Evolutionary conservation across 2,797 vertebrate species (phyloP).

Genomic region (Mormyrus proboscirostris): DNA sequence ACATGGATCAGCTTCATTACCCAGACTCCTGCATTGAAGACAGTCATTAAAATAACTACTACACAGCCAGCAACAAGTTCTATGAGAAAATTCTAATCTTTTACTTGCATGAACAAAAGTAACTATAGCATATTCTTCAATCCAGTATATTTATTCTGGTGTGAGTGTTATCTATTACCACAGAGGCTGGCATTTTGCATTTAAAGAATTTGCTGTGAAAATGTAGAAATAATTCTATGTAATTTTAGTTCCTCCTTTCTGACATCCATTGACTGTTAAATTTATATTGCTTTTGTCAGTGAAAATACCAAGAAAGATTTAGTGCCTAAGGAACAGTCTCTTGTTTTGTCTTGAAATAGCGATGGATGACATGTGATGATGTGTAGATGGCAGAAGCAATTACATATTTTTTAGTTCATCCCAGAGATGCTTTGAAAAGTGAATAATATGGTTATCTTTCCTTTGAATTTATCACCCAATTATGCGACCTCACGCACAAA

Average conservation of each 20-base stretch:
- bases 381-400: not conserved
- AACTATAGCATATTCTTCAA: not conserved
- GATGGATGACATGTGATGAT: not conserved
- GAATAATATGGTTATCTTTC: not conserved
- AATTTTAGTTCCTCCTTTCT: not conserved
- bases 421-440: not conserved
- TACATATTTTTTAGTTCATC: not conserved
- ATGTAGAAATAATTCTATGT: not conserved
- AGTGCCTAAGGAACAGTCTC: not conserved
- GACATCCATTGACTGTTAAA: not conserved
- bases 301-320: not conserved
- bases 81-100: not conserved
- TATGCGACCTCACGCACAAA: not conserved
- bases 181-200: not conserved
- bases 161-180: not conserved
- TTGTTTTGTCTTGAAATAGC: not conserved
- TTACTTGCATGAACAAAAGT: not conserved
- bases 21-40: not conserved
- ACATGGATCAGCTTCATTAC: not conserved
- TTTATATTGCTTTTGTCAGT: not conserved
- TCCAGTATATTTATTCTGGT: not conserved
- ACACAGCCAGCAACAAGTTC: not conserved
- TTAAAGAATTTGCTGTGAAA: not conserved
- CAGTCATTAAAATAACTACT: not conserved
- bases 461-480: not conserved